A percentile compares a stretch with the other conserved stretches of the same genome.
phyloP scores from a whole-genome alignment of 2,797 vertebrate species.

The Halcyon leucocephala region DNA sequence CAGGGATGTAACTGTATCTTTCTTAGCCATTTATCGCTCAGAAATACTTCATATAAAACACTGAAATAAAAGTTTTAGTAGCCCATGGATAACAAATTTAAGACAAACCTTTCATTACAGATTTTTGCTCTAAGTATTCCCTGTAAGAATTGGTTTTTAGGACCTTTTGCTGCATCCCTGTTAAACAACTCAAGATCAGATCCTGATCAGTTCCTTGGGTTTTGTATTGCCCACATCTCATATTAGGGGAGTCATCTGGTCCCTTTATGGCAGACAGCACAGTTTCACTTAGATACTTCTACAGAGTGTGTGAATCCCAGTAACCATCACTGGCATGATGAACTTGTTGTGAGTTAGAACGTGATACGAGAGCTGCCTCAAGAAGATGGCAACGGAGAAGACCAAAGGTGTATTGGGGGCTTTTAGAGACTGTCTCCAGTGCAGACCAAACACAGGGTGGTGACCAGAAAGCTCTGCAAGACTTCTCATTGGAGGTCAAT shows the following conservation, averaged over 20 bases:
- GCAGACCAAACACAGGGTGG: not conserved
- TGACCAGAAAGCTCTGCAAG: not conserved
- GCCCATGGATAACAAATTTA: not conserved
- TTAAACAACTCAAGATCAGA: not conserved
- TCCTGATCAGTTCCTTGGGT: not conserved
- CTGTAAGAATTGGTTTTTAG: not conserved
- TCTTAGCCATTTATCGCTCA: slow-evolving; percentile 14
- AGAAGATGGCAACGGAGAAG: not conserved
- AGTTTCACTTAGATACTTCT: not conserved
- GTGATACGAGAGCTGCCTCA: rapidly evolving
- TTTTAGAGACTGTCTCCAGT: not conserved
- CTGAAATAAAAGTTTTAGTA: not conserved
- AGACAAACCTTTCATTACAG: not conserved
- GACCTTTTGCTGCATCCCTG: not conserved
- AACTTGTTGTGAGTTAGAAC: not conserved
- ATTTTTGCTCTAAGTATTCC: not conserved
- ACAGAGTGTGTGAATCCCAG: not conserved
- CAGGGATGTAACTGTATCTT: slow-evolving; percentile 19
- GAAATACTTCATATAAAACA: slow-evolving; percentile 24
- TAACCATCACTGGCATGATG: not conserved
- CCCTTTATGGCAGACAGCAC: rapidly evolving
- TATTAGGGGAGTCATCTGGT: not conserved
- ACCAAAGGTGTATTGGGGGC: not conserved
- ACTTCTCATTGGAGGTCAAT: rapidly evolving
- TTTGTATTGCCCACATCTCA: not conserved